Evolutionary conservation across 92 coral and sea anemone genomes (phyloP), one percentile per base, ranked within the genome.

Genomic region (Micromussa lordhowensis): DNA sequence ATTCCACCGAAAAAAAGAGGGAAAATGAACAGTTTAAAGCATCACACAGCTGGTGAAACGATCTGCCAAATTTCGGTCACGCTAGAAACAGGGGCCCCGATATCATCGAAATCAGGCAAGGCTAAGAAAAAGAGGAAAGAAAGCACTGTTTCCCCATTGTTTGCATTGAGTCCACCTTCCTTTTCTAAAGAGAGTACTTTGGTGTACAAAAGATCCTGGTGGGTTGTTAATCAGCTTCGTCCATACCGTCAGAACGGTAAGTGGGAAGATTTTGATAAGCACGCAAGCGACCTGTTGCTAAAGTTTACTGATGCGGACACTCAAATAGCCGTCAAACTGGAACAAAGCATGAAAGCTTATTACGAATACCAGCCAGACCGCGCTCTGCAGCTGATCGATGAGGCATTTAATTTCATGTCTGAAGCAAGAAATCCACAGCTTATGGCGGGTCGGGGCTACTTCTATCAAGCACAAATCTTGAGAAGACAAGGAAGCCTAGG

Each of bases 211-310:
- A 73, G 66, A 28, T 91, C 94, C 17, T 28, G 40, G 38, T 83
- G 66, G 81, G 84, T 94, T 30, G 88, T 94, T 91, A 89, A 54
- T 53, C 70, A 87, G 63, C 75, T 94, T 9, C 96, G 92, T 26
- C 68, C 71, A 16, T 86, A 73, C 59, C 92, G 94, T 40, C 91
- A 94, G 68, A 86, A 94, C 35, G 96, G 91, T 11, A 64, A 72
- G 57, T 94, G 96, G 96, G 87, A n/a, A 29, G 73, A 78, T 38
- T 94, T 92, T 78, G 80, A 89, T 51, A 77, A 51, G 26, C 44
- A 24, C n/a, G n/a, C n/a, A n/a, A n/a, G n/a, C n/a, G n/a, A n/a
- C n/a, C n/a, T n/a, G n/a, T n/a, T n/a, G n/a, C n/a, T n/a, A n/a
- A n/a, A n/a, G n/a, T n/a, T n/a, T n/a, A n/a, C n/a, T n/a, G n/a